Evolutionary conservation across 2,888 invertebrate species (phyloP).

Genomic region (Sicus ferrugineus): DNA sequence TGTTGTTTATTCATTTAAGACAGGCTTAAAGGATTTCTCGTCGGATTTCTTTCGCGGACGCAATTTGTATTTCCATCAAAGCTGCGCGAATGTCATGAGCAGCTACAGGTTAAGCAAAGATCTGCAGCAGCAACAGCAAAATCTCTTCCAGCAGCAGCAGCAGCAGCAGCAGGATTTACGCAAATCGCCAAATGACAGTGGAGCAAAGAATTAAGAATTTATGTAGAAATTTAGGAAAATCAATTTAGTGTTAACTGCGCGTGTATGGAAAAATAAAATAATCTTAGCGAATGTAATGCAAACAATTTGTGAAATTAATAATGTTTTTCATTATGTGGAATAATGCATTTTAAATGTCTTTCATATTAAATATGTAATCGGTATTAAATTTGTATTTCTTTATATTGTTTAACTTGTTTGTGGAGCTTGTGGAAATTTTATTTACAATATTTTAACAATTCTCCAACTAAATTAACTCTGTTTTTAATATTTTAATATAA

Average conservation of each 20-base stretch:
- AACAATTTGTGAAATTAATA: constrained; percentile 19
- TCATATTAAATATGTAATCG: too few relatives aligned
- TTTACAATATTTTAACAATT: too few relatives aligned
- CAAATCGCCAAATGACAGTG: constrained; percentile 36
- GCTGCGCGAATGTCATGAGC: constrained; percentile 64
- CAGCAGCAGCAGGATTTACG: constrained; percentile 37
- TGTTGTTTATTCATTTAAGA: constrained; percentile 47
- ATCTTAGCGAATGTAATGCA: constrained; percentile 17
- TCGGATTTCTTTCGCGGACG: constrained; percentile 62
- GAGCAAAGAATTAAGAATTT: constrained; percentile 30
- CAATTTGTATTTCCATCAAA: constrained; percentile 63
- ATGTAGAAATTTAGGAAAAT: constrained; percentile 19
- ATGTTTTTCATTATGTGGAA: too few relatives aligned
- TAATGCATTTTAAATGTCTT: too few relatives aligned
- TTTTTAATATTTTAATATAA: too few relatives aligned
- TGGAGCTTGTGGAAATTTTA: too few relatives aligned
- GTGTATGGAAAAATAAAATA: background rate
- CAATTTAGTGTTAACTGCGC: background rate
- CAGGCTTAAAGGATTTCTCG: constrained; percentile 64
- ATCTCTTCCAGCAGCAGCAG: constrained; percentile 42
- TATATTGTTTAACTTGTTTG: too few relatives aligned
- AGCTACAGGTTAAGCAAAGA: constrained; percentile 61
- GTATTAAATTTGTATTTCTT: too few relatives aligned
- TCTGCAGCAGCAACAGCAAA: constrained; percentile 53
- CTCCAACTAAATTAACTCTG: too few relatives aligned